Evolutionary conservation across 2,888 invertebrate genomes (phyloP).

Genomic region (Koerneria pararmatus): DNA sequence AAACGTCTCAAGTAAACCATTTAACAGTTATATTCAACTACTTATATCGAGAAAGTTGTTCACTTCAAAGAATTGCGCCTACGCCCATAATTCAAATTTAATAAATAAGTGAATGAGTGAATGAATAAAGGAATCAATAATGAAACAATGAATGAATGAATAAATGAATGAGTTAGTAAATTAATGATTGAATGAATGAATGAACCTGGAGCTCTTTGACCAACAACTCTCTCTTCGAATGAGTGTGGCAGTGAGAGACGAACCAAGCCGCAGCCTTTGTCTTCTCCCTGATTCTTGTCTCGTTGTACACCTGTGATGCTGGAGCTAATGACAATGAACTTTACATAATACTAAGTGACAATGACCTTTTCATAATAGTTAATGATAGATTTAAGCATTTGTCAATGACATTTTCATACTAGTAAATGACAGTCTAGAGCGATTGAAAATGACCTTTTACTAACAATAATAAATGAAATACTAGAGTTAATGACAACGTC

Average conservation of each 20-base stretch:
- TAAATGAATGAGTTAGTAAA: not conserved
- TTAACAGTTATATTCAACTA: no score
- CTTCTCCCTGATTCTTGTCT: constrained; percentile 34
- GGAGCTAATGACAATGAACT: no score
- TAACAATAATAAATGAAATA: no score
- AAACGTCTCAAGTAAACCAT: no score
- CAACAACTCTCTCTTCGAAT: constrained; percentile 42
- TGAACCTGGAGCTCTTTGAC: constrained; percentile 43
- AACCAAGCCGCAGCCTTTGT: constrained; percentile 52
- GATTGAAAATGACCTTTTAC: no score
- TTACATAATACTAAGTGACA: no score
- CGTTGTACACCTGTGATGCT: constrained; percentile 25
- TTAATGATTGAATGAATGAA: not conserved
- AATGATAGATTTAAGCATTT: no score
- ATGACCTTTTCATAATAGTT: no score
- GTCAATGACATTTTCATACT: no score
- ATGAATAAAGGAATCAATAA: not conserved
- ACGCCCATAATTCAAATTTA: not conserved
- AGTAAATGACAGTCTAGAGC: no score
- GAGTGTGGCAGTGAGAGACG: constrained; percentile 53
- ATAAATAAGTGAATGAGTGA: not conserved
- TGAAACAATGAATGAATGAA: not conserved
- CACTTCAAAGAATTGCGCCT: not conserved
- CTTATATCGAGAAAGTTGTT: no score
- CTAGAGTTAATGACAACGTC: no score